Percentiles rank a stretch among this genome's conserved stretches.
Conservation (phyloP, 2,888 invertebrate species). For the Diachrysia chrysitis region DNA sequence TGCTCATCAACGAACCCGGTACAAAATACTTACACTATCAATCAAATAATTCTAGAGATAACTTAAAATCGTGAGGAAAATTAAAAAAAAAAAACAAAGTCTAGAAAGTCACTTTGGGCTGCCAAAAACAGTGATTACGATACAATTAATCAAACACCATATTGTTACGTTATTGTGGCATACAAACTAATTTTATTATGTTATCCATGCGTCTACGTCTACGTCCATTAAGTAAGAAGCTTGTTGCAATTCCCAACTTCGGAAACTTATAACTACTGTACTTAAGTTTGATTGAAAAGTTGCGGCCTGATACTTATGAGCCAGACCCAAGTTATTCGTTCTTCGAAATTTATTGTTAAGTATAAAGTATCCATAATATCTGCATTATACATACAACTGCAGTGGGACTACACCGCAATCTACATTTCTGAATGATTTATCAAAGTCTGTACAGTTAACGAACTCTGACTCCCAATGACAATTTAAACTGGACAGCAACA, state of each 20-base stretch:
- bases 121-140: conserved; percentile 10
- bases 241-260: conserved; percentile 66
- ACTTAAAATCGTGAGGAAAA: background rate
- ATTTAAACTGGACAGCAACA: conserved; percentile 42
- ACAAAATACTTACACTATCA: background rate
- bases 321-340: conserved; percentile 32
- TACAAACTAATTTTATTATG: conserved; percentile 57
- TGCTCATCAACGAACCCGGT: background rate
- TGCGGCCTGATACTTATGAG: conserved; percentile 57
- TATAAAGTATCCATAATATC: conserved; percentile 28
- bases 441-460: conserved; percentile 38
- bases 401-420: conserved; percentile 25
- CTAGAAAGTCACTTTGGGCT: background rate
- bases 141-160: conserved; percentile 25
- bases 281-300: conserved; percentile 68
- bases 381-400: conserved; percentile 38
- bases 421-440: conserved; percentile 42
- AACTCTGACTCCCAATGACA: conserved; percentile 36
- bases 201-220: conserved; percentile 59
- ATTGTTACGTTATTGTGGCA: conserved; percentile 30
- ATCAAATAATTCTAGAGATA: background rate
- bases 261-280: conserved; percentile 66
- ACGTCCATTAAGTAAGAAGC: conserved; percentile 66
- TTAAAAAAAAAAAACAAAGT: background rate
- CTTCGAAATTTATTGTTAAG: conserved; percentile 30